These are phyloP conservation scores for Marmota flaviventris DNA, from an alignment of 2,113 vertebrate genomes.

Conservation along the genomic window DNA sequence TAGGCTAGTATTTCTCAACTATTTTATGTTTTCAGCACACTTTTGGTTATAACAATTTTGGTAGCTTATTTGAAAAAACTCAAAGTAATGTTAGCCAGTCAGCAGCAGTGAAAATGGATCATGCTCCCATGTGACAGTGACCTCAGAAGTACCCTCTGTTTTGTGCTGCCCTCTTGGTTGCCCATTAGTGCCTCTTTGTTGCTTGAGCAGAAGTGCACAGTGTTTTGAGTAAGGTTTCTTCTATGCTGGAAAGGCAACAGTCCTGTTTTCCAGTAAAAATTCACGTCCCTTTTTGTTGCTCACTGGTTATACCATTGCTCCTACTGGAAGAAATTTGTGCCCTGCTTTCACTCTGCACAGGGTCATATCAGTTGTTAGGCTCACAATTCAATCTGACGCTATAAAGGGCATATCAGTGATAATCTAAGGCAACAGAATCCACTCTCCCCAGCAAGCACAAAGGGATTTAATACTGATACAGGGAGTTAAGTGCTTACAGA, in stretches of 20 bases:
- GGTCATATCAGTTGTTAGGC: not conserved
- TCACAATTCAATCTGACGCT: not conserved
- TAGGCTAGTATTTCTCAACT: not conserved
- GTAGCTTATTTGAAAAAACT: not conserved
- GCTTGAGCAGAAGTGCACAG: not conserved
- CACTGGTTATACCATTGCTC: not conserved
- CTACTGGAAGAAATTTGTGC: not conserved
- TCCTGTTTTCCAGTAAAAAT: not conserved
- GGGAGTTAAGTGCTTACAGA: not conserved
- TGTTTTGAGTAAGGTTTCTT: not conserved
- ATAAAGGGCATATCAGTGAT: not conserved
- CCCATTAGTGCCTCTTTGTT: not conserved
- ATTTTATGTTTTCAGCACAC: not conserved
- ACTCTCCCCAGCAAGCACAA: not conserved
- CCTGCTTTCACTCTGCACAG: not conserved
- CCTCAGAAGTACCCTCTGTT: not conserved
- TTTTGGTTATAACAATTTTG: not conserved
- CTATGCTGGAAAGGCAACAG: not conserved
- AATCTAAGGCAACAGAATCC: slow-evolving; percentile 8
- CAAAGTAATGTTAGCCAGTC: not conserved
- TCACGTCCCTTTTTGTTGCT: not conserved
- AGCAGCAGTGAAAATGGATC: not conserved
- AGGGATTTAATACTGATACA: not conserved
- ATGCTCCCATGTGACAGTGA: not conserved
- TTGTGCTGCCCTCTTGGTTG: not conserved